These are phyloP conservation scores for Oryzaephilus surinamensis DNA, from an alignment of 1,140 invertebrate genomes.

Conservation along the genomic window DNA sequence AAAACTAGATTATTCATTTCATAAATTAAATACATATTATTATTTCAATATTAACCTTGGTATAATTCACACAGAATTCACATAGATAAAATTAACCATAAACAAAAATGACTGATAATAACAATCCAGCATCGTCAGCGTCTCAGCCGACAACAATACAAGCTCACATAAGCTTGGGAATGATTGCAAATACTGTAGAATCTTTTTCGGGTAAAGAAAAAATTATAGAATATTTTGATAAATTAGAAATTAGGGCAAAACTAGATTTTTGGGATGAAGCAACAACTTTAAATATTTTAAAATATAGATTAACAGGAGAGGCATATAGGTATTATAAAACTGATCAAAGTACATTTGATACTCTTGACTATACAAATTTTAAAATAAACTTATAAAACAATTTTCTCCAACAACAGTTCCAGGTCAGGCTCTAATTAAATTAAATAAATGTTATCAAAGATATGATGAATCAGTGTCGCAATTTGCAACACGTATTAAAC, in stretches of 20 bases:
- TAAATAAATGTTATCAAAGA: neutral
- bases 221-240: neutral
- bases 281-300: neutral
- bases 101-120: no score
- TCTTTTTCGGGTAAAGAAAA: conserved; percentile 1
- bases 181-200: conserved; percentile 1
- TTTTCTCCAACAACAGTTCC: neutral
- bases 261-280: neutral
- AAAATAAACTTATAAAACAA: neutral
- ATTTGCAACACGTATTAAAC: neutral
- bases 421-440: neutral
- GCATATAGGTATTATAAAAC: neutral
- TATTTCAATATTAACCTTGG: no score
- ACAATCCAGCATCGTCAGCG: no score
- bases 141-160: no score
- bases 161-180: no score
- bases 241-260: neutral
- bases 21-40: no score
- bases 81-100: no score
- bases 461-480: neutral
- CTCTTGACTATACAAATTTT: neutral
- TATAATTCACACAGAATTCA: no score
- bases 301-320: neutral
- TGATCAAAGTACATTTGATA: neutral
- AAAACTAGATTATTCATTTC: no score